Evolutionary conservation across 2,888 invertebrate genomes (phyloP), one percentile per base, ranked within the genome.

Genomic region (Drosophila kokeensis): DNA sequence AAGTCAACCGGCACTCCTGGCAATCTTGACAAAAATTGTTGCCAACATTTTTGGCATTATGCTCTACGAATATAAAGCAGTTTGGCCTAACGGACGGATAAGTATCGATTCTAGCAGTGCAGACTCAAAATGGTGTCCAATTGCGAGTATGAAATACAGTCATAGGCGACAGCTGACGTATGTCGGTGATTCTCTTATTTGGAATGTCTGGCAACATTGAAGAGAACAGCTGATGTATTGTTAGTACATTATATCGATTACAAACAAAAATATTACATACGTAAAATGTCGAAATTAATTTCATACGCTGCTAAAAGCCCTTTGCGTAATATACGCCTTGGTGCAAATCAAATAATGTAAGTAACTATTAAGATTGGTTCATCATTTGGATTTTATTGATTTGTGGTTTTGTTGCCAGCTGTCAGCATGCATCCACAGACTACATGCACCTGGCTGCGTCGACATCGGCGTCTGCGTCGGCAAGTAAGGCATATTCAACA

Each of bases 211-310:
- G 82, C 82, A 77, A 6, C 63, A 34, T n/a, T 42, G 7, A 1
- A 11, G 18, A 8, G 0, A 77, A 65, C 89, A 88, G 89, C 82
- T 82, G 82, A 49, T 72, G 40, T 34, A 57, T 69, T 80, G 86
- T 76, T 83, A 63, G 60, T 64, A 82, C 48, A 66, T 55, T 32
- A 21, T 52, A 76, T 38, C 42, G 52, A 77, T 66, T 72, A 65
- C 58, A 83, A 83, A 55, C 53, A 66, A 67, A 52, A 79, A 54
- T 15, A 67, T 60, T 72, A 66, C 53, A 69, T 75, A 59, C 66
- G 52, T 79, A 69, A 92, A 70, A 91, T 91, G 91, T 90, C 85
- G 45, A 91, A 88, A 79, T 76, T 89, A 69, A 69, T 91, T 64
- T 81, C 84, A 21, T 77, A 80, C 60, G 76, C 76, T 65, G 74